These are phyloP conservation scores for Pseudomyrmex concolor DNA, from an alignment of 1,140 invertebrate species.

Conservation along the genomic window DNA sequence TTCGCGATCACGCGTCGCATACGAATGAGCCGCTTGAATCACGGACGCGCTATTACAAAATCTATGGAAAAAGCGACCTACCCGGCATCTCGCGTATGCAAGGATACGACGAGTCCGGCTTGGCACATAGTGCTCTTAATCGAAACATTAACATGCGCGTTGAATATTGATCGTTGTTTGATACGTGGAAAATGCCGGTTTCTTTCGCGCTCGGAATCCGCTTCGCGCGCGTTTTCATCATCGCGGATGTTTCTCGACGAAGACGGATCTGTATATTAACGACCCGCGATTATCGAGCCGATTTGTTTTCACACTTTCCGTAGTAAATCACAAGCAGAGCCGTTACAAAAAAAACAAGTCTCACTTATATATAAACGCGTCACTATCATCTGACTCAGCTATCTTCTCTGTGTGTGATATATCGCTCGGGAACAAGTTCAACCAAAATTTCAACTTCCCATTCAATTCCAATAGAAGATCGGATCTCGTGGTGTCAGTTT, in stretches of 20 bases:
- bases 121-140: conserved; percentile 73
- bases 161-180: conserved; percentile 80
- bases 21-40: conserved; percentile 73
- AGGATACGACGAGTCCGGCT: conserved; percentile 58
- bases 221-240: conserved; percentile 24
- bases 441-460: neutral
- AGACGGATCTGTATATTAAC: neutral
- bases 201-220: conserved; percentile 66
- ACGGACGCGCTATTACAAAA: conserved; percentile 74
- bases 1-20: conserved; percentile 74
- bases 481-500: neutral
- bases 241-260: conserved; percentile 13
- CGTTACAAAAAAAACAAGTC: no score
- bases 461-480: neutral
- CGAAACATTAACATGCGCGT: conserved; percentile 79
- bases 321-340: neutral
- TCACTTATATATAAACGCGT: neutral
- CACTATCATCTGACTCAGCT: neutral
- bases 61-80: conserved; percentile 76
- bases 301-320: neutral
- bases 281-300: neutral
- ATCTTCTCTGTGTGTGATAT: neutral
- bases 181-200: conserved; percentile 67
- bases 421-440: neutral
- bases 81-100: conserved; percentile 75